These are phyloP conservation scores for Noctua pronuba DNA, from an alignment of 2,888 invertebrate genomes.

Conservation along the genomic window DNA sequence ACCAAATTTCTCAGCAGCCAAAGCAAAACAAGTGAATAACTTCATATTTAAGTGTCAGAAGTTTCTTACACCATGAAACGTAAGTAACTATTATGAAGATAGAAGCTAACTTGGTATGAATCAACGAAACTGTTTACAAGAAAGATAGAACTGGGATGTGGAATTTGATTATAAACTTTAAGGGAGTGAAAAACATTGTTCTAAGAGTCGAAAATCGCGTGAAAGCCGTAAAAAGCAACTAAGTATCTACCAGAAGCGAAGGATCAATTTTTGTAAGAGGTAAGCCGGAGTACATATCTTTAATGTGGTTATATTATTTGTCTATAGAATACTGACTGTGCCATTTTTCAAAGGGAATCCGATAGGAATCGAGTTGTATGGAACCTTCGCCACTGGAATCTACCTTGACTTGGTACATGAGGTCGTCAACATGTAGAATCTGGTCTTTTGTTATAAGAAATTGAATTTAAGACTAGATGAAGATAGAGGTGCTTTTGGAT, in stretches of 20 bases:
- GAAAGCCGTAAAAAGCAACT: too few relatives aligned
- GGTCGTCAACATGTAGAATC: not conserved
- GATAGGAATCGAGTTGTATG: too few relatives aligned
- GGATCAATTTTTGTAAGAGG: too few relatives aligned
- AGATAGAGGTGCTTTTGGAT: not conserved
- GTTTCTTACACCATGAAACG: slow-evolving; percentile 47
- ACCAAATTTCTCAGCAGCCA: slow-evolving; percentile 49
- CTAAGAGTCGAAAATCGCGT: not conserved
- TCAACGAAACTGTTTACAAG: slow-evolving; percentile 28
- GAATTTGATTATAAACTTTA: slow-evolving; percentile 17
- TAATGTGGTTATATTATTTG: too few relatives aligned
- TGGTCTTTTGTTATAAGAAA: not conserved
- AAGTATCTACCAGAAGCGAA: not conserved
- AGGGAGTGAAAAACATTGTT: not conserved
- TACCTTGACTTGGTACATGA: not conserved
- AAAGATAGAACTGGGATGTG: not conserved
- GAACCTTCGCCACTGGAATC: too few relatives aligned
- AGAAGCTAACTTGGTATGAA: slow-evolving; percentile 22
- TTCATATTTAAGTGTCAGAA: slow-evolving; percentile 55
- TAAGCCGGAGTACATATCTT: too few relatives aligned
- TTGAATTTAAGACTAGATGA: not conserved
- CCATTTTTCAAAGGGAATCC: too few relatives aligned
- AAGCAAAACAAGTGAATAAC: slow-evolving; percentile 58
- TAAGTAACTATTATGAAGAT: slow-evolving; percentile 30
- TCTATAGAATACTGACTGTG: too few relatives aligned